These are phyloP conservation scores for Gnathonemus longibarbis DNA, from an alignment of 2,113 vertebrate species.

Conservation along the genomic window DNA sequence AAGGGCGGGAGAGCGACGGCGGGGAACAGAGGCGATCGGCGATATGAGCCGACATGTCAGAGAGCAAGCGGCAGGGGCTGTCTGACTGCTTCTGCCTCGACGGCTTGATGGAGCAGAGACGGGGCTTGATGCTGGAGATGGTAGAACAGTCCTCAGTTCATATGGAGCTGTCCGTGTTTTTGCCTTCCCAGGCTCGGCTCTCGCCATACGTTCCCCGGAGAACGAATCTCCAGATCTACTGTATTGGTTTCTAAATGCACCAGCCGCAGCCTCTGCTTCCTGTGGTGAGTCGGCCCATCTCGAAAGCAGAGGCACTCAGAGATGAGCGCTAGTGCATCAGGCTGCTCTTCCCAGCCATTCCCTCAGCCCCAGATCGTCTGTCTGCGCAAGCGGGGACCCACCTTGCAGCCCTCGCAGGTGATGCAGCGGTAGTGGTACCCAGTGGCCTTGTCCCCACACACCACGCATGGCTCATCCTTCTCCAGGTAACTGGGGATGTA, in stretches of 20 bases:
- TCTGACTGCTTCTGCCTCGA: not conserved
- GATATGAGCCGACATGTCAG: not conserved
- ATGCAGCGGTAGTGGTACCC: constrained; percentile 99
- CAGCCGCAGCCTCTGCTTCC: not conserved
- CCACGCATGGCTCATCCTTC: constrained; percentile 98
- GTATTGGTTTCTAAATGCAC: not conserved
- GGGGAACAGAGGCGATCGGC: not conserved
- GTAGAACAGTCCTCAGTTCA: not conserved
- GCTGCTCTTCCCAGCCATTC: not conserved
- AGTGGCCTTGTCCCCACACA: constrained; percentile 94
- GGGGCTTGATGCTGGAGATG: not conserved
- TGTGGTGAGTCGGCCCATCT: not conserved
- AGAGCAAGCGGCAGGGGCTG: not conserved
- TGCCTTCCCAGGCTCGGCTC: not conserved
- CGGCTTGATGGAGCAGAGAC: not conserved
- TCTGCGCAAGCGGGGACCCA: constrained; percentile 37
- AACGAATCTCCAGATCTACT: not conserved
- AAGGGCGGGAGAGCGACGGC: not conserved
- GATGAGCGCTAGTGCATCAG: not conserved
- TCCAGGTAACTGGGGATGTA: constrained; percentile 99
- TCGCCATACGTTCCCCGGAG: not conserved
- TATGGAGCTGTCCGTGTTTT: not conserved
- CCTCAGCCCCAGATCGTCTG: not conserved
- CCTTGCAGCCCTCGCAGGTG: constrained; percentile 98
- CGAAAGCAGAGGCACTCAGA: not conserved